Evolutionary conservation across 2,113 vertebrate species (phyloP).

Genomic region (Laticauda laticaudata): DNA sequence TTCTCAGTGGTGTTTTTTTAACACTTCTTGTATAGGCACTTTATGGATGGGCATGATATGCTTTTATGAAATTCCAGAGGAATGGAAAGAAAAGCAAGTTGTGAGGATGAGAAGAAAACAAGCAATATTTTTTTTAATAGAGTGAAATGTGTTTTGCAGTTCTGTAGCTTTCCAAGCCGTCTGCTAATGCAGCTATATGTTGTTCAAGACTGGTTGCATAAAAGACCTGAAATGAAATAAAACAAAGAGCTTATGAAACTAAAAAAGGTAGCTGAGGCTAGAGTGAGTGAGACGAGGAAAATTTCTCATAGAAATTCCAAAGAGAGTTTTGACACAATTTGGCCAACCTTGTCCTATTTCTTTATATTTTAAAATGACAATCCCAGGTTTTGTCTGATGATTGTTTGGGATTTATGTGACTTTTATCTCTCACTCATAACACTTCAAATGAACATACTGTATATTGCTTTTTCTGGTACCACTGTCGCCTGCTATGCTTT

Average conservation of each 20-base stretch:
- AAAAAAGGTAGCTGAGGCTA: neutral
- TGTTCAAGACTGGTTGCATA: neutral
- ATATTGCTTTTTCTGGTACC: neutral
- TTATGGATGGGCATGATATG: neutral
- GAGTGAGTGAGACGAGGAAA: neutral
- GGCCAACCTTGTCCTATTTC: neutral
- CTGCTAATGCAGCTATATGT: constrained; percentile 11
- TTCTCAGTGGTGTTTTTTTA: neutral
- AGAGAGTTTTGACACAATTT: neutral
- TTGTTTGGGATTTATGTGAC: neutral
- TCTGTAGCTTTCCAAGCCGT: constrained; percentile 16
- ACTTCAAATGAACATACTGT: neutral
- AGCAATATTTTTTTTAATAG: constrained; percentile 23
- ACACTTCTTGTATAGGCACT: neutral
- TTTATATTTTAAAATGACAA: neutral
- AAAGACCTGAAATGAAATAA: constrained; percentile 14
- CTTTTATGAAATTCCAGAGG: neutral
- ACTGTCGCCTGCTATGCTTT: neutral
- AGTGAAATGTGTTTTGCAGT: neutral
- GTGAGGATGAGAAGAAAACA: neutral
- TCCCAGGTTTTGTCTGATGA: neutral
- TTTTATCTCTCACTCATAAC: neutral
- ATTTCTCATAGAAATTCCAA: neutral
- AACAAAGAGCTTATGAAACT: neutral
- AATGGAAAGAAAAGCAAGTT: neutral